Evolutionary conservation across 2,113 vertebrate species (phyloP).

Genomic region (Cyrtonyx montezumae): DNA sequence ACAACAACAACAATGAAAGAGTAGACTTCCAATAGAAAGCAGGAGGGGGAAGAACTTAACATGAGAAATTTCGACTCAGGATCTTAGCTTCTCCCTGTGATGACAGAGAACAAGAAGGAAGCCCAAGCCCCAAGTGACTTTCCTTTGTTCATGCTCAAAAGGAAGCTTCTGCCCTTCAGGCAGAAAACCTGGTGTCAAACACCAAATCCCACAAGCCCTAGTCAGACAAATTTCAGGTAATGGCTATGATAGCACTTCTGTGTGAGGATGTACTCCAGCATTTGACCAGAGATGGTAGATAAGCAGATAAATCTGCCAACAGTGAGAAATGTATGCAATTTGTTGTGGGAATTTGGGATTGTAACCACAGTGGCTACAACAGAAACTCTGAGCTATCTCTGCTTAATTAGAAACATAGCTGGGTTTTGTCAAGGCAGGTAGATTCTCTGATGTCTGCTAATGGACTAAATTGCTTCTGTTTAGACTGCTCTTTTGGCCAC

Average conservation of each 20-base stretch:
- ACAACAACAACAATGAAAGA: not conserved
- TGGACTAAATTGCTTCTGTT: constrained; percentile 15
- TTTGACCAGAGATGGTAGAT: not conserved
- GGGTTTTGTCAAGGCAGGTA: constrained; percentile 55
- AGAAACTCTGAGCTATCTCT: constrained; percentile 18
- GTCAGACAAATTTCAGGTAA: not conserved
- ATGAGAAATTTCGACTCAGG: not conserved
- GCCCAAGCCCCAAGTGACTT: not conserved
- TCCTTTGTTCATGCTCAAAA: not conserved
- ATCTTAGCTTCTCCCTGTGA: not conserved
- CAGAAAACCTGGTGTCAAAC: not conserved
- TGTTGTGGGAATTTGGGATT: constrained; percentile 52
- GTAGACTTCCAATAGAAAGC: not conserved
- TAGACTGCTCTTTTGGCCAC: not conserved
- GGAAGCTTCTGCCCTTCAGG: constrained; percentile 3
- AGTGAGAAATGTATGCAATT: constrained; percentile 28
- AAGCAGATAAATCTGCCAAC: constrained; percentile 32
- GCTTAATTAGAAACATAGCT: constrained; percentile 15
- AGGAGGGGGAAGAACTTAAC: not conserved
- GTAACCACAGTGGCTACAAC: not conserved
- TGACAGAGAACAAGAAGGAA: not conserved
- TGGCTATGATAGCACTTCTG: not conserved
- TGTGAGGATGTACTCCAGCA: not conserved
- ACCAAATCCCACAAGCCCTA: not conserved
- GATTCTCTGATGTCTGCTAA: constrained; percentile 34